Base-by-base conservation (phyloP, 2,888 invertebrate species). In the Ephialtes manifestator region DNA sequence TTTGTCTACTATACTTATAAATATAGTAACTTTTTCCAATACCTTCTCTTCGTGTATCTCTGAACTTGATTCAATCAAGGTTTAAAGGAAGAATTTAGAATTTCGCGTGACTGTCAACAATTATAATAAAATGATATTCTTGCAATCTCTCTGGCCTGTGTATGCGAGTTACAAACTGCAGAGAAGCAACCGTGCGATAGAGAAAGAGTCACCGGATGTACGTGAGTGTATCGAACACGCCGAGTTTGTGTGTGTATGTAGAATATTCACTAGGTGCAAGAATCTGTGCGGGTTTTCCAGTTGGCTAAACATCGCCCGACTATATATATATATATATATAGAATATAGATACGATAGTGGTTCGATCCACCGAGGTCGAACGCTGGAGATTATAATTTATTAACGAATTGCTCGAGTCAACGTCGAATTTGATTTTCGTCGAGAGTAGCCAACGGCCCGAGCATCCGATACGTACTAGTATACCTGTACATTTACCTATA, bases 401-500 rank as follows among this genome's bases (percentile, higher is more conserved):
- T 58, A 76, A 80, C 39, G 71, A 76, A 75, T 75, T 15, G 70
- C 70, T 71, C 71, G 63, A 75, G 60, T 68, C 83, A 51, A 63
- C 70, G 79, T 75, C 60, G 55, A 60, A 71, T 75, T 75, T 48
- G 79, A 83, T 83, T 80, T 79, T 80, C 75, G 48, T 75, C 63
- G 53, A 75, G 65, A 46, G 48, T 48, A n/a, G 68, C 53, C 24
- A 28, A 53, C 68, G 60, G n/a, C 18, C n/a, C 48, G 55, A 13
- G 18, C 51, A 55, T 46, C 43, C 31, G 28, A 65, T 65, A 13
- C 31, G 10, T 31, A 53, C 60, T 51, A 51, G 24, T 35, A 13
- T 39, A 20, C 60, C 55, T 60, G 58, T 48, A 60, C 31, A 35
- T 58, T 58, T 24, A 46, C n/a, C 31, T n/a, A 43, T 46, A 24